Conservation (phyloP, 2,888 invertebrate species). For the Pristionchus exspectatus region DNA sequence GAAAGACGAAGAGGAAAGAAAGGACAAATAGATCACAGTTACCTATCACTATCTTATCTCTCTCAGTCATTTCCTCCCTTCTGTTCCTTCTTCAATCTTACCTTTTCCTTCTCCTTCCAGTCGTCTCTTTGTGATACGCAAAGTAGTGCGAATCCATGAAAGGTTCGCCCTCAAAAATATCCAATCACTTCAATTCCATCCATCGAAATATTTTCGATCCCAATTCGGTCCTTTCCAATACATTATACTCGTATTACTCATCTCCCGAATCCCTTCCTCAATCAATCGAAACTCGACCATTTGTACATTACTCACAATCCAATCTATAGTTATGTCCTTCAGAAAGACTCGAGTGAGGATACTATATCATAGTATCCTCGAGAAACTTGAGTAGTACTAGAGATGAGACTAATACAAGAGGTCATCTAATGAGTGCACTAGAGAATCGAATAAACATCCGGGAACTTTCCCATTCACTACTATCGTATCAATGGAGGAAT, state of each 20-base stretch:
- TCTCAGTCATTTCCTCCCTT: background rate
- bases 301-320: background rate
- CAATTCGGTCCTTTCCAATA: background rate
- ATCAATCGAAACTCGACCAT: background rate
- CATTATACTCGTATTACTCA: background rate
- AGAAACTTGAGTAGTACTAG: background rate
- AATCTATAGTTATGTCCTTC: no score
- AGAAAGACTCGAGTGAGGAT: no score
- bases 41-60: background rate
- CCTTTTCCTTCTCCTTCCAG: constrained; percentile 43
- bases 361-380: background rate
- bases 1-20: background rate
- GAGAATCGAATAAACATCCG: background rate
- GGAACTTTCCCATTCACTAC: background rate
- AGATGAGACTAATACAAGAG: background rate
- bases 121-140: constrained; percentile 69
- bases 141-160: constrained; percentile 77
- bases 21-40: background rate
- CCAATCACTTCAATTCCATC: constrained; percentile 3
- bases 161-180: constrained; percentile 68
- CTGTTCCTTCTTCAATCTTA: background rate
- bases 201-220: background rate
- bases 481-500: background rate
- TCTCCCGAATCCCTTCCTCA: background rate
- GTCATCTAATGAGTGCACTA: background rate